Evolutionary conservation across 2,113 vertebrate species (phyloP).

Genomic region (Syngnathoides biaculeatus): DNA sequence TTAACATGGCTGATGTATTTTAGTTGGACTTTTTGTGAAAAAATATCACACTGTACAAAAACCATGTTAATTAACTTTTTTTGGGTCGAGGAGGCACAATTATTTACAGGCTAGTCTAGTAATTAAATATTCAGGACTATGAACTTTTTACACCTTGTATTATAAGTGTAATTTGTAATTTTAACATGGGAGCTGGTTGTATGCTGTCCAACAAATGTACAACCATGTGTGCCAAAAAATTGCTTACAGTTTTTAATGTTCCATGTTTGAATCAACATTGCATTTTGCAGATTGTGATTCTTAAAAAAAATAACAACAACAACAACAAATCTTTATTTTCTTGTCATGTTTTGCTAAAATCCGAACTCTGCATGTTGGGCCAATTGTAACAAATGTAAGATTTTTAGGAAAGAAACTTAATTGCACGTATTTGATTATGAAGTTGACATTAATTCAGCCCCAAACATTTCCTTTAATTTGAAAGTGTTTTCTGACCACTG

Average conservation of each 20-base stretch:
- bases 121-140: constrained; percentile 21
- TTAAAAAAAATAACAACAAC: constrained; percentile 3
- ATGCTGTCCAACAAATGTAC: constrained; percentile 14
- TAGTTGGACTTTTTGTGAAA: constrained; percentile 13
- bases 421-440: neutral
- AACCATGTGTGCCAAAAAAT: constrained; percentile 21
- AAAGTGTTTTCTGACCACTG: neutral
- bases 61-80: constrained; percentile 11
- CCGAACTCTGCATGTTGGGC: neutral
- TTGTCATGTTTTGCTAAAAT: neutral
- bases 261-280: constrained; percentile 1
- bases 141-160: constrained; percentile 45
- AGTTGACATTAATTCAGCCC: neutral
- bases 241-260: constrained; percentile 17
- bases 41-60: constrained; percentile 32
- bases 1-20: constrained; percentile 2
- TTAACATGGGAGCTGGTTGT: constrained; percentile 15
- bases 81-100: neutral
- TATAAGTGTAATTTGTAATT: constrained; percentile 15
- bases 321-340: neutral
- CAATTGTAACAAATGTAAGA: neutral
- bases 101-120: constrained; percentile 20
- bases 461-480: neutral
- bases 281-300: constrained; percentile 8
- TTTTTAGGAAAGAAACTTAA: neutral